Base-by-base conservation (phyloP, 2,113 vertebrate genomes). In the Paracyprichromis sp. region DNA sequence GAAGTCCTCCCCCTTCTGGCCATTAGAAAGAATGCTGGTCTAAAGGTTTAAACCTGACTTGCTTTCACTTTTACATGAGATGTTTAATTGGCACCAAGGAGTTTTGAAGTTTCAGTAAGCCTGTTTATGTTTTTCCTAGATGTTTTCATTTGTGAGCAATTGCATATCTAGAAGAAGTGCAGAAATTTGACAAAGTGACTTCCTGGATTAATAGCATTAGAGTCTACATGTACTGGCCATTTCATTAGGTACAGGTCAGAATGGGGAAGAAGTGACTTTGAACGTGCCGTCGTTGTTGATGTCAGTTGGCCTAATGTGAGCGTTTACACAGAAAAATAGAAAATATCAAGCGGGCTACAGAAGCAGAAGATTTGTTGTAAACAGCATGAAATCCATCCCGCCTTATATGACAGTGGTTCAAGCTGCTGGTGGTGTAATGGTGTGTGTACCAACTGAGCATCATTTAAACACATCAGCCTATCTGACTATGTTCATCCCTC, bases 131-230 rank as follows among this genome's bases (percentile, higher is more conserved):
- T 73, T 45, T 73, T 43, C 2, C 69, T 73, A 45, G 38, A 45
- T 45, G 69, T 45, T 73, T 71, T 73, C 2, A 73, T 45, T 45
- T 45, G 43, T 43, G 38, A 71, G 66, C 36, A 43, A 40, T 16
- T 71, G n/a, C 19, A 71, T 71, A 16, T 43, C 36, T 71, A 43
- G 0, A 38, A 40, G 63, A 40, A 71, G 66, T 71, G 36, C 66
- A 43, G 66, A 71, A 71, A 71, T 26, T 71, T 26, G 13, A 43
- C 66, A 43, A 43, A 71, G n/a, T 71, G n/a, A 24, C 66, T 71
- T 43, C n/a, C 63, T 71, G 63, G 34, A 69, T 13, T 21, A 21
- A 38, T 69, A 38, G 36, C 66, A 43, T 71, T 71, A 71, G 36
- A 43, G 24, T 43, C 36, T 71, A 71, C 66, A 43, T 43, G 3